Evolutionary conservation across 2,888 invertebrate species (phyloP), one percentile per base, ranked within the genome.

Genomic region (Perithous albicinctus): DNA sequence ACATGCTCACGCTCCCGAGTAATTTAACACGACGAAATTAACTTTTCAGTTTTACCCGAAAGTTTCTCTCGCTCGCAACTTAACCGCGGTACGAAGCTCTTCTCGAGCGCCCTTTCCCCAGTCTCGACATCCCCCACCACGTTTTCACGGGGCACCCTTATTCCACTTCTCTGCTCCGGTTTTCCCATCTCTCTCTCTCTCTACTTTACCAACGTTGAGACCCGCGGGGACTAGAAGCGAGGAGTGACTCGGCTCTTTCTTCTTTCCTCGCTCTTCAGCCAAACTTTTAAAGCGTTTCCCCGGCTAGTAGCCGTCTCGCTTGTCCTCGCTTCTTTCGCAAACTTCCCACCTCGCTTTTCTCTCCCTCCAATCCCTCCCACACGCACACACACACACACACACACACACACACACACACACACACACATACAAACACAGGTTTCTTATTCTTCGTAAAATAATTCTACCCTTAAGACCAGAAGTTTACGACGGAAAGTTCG

Each of bases 11-110:
- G 78, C 74, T 82, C 78, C 91, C 91, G 90, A 91, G 90, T 91
- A 91, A 91, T 91, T 91, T 91, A 90, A 90, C 91, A 89, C 90
- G 91, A 90, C 90, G 89, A 91, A 91, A 91, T 91, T 91, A 91
- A 91, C 91, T 91, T 91, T 91, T 91, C 91, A 91, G 91, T 91
- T 91, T 90, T 90, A 90, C 90, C 84, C 87, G 59, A 88, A 91
- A 91, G 90, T 91, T 91, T 90, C 88, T 85, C 89, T 41, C 41
- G 54, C 20, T 15, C 48, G 38, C 78, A 70, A 82, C 70, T 82
- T 78, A 75, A 82, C 82, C 75, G 78, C 78, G 78, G 77, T 74
- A 76, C 72, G 80, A 80, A 54, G 54, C 46, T 59, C 46, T 64
- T 63, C 59, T 67, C 51, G n/a, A n/a, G 29, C 7, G 2, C n/a